Percentiles rank a stretch among this genome's conserved stretches.
phyloP scores from a whole-genome alignment of 2,888 invertebrate genomes.

The Oscheius onirici region DNA sequence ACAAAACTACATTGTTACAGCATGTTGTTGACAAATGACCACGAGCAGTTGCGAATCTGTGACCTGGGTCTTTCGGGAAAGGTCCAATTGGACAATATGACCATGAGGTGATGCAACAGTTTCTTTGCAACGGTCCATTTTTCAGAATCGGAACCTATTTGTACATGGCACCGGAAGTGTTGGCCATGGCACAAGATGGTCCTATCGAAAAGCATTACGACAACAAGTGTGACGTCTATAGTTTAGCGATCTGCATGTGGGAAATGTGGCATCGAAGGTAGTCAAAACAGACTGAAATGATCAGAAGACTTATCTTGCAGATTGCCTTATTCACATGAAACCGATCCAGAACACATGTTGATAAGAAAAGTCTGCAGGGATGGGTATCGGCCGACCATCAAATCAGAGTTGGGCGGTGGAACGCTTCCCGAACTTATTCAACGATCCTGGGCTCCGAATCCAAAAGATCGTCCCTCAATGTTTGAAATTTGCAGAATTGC shows the following conservation, averaged over 20 bases:
- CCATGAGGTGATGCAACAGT: conserved; percentile 9
- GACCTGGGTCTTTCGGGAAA: conserved; percentile 28
- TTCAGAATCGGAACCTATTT: conserved; percentile 31
- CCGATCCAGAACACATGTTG: neutral
- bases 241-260: conserved; percentile 25
- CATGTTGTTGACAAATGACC: conserved; percentile 27
- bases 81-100: conserved; percentile 22
- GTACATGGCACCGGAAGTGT: conserved; percentile 32
- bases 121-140: neutral
- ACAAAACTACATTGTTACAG: neutral
- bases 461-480: conserved; percentile 26
- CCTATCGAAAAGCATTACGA: conserved; percentile 12
- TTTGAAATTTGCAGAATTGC: conserved; percentile 25
- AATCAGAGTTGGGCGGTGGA: conserved; percentile 10
- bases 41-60: conserved; percentile 29
- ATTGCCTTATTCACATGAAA: conserved; percentile 23
- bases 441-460: conserved; percentile 13
- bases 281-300: neutral
- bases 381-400: conserved; percentile 19
- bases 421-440: conserved; percentile 14
- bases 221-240: conserved; percentile 26
- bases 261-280: conserved; percentile 29
- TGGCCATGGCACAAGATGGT: conserved; percentile 14
- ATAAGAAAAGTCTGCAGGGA: conserved; percentile 19
- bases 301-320: neutral